These are phyloP conservation scores for Cephalopholis sonnerati DNA, from an alignment of 2,113 vertebrate genomes.

Conservation along the genomic window DNA sequence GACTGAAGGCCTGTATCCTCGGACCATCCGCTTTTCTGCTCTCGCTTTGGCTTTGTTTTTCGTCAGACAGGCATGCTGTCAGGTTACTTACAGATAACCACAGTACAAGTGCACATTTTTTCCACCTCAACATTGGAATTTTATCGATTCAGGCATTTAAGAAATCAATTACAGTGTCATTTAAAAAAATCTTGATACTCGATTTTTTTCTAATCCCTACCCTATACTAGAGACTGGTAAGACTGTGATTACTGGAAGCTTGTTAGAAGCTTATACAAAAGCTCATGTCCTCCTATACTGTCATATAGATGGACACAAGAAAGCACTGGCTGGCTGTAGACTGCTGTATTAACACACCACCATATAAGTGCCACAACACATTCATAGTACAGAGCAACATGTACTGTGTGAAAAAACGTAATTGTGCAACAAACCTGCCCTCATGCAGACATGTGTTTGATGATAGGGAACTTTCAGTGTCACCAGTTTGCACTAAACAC, in stretches of 20 bases:
- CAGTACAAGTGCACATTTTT: no score
- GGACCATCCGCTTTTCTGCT: no score
- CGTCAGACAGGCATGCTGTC: no score
- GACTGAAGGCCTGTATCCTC: no score
- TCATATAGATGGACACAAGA: neutral
- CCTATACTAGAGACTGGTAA: no score
- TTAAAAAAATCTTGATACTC: no score
- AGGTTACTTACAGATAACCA: no score
- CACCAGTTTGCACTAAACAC: neutral
- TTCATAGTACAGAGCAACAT: neutral
- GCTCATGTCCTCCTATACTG: neutral
- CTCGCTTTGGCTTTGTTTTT: no score
- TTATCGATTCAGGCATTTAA: no score
- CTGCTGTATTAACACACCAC: neutral
- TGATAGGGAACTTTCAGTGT: neutral
- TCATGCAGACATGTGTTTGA: neutral
- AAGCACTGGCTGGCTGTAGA: neutral
- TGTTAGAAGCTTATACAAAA: conserved; percentile 27
- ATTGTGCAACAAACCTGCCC: neutral
- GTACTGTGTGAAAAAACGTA: neutral
- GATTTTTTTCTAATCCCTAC: no score
- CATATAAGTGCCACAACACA: neutral
- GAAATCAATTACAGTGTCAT: no score
- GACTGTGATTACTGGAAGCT: neutral
- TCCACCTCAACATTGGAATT: no score